phyloP scores from a whole-genome alignment of 2,888 invertebrate species.

The Nomada flava region DNA sequence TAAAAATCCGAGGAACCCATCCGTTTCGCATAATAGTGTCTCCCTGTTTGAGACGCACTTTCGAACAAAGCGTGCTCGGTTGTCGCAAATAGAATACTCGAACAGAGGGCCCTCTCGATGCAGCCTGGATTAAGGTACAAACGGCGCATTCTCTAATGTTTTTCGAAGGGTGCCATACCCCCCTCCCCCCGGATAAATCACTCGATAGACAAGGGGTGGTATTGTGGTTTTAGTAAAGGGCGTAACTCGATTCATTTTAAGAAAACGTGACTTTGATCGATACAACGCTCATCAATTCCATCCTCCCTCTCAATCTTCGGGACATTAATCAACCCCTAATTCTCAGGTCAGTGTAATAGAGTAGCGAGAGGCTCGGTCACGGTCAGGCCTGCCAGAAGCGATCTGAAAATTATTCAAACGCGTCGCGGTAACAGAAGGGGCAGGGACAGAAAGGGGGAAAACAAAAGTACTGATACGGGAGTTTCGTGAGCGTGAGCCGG shows the following conservation, averaged over 20 bases:
- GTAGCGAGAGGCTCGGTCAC: background rate
- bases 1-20: background rate
- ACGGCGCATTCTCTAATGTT: slow-evolving; percentile 7
- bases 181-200: slow-evolving; percentile 19
- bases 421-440: background rate
- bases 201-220: background rate
- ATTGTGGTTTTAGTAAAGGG: background rate
- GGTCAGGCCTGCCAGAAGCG: background rate
- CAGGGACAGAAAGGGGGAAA: background rate
- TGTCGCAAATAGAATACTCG: slow-evolving; percentile 11
- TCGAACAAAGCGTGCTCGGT: slow-evolving; percentile 2
- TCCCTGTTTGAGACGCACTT: slow-evolving; percentile 1
- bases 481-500: slow-evolving; percentile 38
- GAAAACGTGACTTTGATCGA: background rate
- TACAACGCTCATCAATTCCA: background rate
- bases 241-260: background rate
- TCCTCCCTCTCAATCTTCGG: background rate
- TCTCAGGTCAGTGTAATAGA: background rate
- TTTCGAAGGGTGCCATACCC: background rate
- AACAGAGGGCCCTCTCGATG: background rate
- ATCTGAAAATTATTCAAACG: slow-evolving; percentile 50
- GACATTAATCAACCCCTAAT: background rate
- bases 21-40: background rate
- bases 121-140: background rate
- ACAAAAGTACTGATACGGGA: slow-evolving; percentile 27